A percentile compares a stretch with the other conserved stretches of the same genome.
Conservation (phyloP, 2,113 vertebrate species). For the Spea bombifrons region DNA sequence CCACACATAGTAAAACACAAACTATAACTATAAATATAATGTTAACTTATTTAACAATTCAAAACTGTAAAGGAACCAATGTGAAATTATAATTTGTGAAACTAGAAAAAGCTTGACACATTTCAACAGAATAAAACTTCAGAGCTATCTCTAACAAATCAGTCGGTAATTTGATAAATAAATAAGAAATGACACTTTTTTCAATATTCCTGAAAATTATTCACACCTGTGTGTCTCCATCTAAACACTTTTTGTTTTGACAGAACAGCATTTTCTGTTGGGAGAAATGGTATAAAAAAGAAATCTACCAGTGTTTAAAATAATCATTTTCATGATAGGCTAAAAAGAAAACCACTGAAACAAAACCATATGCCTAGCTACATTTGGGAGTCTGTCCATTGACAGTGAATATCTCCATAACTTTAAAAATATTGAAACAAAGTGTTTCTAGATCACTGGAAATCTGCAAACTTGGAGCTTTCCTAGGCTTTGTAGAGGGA, state of each 20-base stretch:
- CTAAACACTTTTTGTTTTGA: slow-evolving; percentile 19
- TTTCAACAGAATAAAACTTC: slow-evolving; percentile 14
- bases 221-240: neutral
- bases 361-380: neutral
- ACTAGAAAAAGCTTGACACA: neutral
- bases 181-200: slow-evolving; percentile 19
- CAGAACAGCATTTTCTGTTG: slow-evolving; percentile 20
- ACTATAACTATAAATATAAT: neutral
- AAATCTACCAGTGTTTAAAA: slow-evolving; percentile 8
- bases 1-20: too few species aligned
- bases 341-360: slow-evolving; percentile 23
- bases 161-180: slow-evolving; percentile 17
- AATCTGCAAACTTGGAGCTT: too few species aligned
- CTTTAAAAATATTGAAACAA: too few species aligned
- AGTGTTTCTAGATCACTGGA: too few species aligned
- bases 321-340: slow-evolving; percentile 22
- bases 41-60: neutral
- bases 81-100: neutral
- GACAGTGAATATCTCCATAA: too few species aligned
- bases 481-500: too few species aligned
- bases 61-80: neutral
- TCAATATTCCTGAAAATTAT: slow-evolving; percentile 3
- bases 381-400: too few species aligned
- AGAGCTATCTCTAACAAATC: slow-evolving; percentile 1
- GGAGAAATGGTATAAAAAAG: slow-evolving; percentile 24